A percentile compares a stretch with the other conserved stretches of the same genome.
phyloP scores from a whole-genome alignment of 2,113 vertebrate genomes.

The Oncorhynchus tshawytscha region DNA sequence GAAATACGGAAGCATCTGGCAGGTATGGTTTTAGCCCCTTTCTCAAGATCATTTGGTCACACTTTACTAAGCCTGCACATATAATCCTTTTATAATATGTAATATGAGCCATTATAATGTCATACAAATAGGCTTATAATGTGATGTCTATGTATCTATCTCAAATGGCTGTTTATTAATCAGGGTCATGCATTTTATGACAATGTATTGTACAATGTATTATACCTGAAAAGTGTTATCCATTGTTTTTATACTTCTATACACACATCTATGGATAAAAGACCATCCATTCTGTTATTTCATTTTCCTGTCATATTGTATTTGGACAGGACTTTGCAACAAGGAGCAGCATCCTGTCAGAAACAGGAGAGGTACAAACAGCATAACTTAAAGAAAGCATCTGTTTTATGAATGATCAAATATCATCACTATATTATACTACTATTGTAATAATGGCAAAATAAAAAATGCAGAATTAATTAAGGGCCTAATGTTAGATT shows the following conservation, averaged over 20 bases:
- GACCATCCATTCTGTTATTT: too few species aligned
- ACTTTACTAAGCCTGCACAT: background rate
- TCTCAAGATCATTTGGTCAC: too few species aligned
- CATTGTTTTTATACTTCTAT: too few species aligned
- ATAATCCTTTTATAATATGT: too few species aligned
- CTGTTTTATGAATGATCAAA: background rate
- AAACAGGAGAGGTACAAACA: background rate
- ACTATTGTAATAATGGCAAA: background rate
- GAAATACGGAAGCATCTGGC: background rate
- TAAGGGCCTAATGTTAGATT: background rate
- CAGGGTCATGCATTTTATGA: too few species aligned
- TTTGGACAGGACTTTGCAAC: background rate
- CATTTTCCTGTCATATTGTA: background rate
- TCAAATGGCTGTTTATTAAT: too few species aligned
- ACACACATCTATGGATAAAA: too few species aligned
- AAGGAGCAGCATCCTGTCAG: background rate
- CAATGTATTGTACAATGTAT: too few species aligned
- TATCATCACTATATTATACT: background rate
- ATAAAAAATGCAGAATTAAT: background rate
- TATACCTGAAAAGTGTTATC: too few species aligned
- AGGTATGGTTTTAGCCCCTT: background rate
- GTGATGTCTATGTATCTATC: too few species aligned
- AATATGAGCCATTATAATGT: too few species aligned
- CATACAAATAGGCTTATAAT: too few species aligned
- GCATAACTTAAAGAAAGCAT: background rate